A percentile compares a stretch with the other conserved stretches of the same genome.
Conservation (phyloP, 2,888 invertebrate genomes). For the Seira sanloemensis region DNA sequence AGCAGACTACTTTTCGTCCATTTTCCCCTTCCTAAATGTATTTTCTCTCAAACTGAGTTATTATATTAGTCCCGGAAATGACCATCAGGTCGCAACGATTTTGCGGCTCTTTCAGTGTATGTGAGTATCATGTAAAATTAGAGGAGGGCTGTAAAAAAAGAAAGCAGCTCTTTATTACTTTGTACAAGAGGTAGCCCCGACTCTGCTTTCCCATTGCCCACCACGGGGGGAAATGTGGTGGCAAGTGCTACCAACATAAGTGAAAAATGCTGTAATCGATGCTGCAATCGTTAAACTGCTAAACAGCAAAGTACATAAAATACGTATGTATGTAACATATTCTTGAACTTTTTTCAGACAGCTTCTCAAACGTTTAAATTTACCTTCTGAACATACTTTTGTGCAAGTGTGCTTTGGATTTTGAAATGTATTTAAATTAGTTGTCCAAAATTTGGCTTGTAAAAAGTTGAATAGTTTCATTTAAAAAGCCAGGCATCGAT, state of each 20-base stretch:
- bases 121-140: constrained; percentile 13
- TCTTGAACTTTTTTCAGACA: too few species aligned
- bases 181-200: neutral
- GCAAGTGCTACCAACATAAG: constrained; percentile 24
- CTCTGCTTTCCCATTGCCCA: neutral
- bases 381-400: too few species aligned
- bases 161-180: constrained; percentile 11
- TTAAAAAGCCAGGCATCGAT: neutral
- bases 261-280: too few species aligned
- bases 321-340: too few species aligned
- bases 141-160: constrained; percentile 10
- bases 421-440: too few species aligned
- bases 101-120: neutral
- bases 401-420: too few species aligned
- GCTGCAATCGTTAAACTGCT: too few species aligned
- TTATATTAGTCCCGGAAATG: constrained; percentile 60
- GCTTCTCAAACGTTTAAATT: too few species aligned
- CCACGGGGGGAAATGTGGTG: constrained; percentile 9
- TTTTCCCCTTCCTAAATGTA: constrained; percentile 1
- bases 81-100: constrained; percentile 56
- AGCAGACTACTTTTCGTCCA: neutral
- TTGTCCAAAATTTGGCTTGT: too few species aligned
- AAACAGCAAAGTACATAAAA: too few species aligned
- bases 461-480: too few species aligned
- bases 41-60: constrained; percentile 36